Percentiles rank a stretch among this genome's conserved stretches.
phyloP scores from a whole-genome alignment of 2,797 vertebrate genomes.

The Cyclopterus lumpus region DNA sequence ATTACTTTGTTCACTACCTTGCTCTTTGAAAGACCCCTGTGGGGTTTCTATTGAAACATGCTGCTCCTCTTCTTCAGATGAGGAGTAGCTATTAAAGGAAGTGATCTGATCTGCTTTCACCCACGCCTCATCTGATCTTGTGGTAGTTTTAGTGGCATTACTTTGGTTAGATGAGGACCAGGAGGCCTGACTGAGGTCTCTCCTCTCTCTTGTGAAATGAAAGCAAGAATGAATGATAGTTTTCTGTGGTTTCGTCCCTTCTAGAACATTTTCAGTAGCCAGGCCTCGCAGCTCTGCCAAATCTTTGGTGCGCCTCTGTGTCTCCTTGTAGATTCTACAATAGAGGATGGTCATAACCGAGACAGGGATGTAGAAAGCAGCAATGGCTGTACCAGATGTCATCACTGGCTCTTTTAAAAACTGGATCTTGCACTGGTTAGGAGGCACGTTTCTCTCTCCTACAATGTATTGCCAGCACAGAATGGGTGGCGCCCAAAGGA shows the following conservation, averaged over 20 bases:
- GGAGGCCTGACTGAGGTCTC: constrained; percentile 89
- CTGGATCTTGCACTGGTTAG: constrained; percentile 93
- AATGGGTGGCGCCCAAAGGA: constrained; percentile 97
- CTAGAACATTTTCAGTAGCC: constrained; percentile 81
- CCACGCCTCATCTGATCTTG: constrained; percentile 85
- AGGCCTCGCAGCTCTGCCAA: constrained; percentile 96
- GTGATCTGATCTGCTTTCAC: constrained; percentile 88
- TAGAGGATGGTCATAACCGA: constrained; percentile 98
- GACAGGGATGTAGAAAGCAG: constrained; percentile 97
- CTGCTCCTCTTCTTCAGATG: constrained; percentile 92
- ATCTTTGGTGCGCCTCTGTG: constrained; percentile 95
- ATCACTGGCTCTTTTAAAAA: constrained; percentile 97
- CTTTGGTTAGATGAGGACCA: constrained; percentile 97
- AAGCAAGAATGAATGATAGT: constrained; percentile 91
- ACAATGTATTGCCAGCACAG: constrained; percentile 98
- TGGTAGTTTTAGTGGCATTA: constrained; percentile 86
- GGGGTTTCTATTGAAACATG: constrained; percentile 84
- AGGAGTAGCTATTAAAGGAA: constrained; percentile 92
- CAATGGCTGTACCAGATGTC: constrained; percentile 97
- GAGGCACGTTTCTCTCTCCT: constrained; percentile 88
- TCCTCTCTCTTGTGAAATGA: constrained; percentile 86
- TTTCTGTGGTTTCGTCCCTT: constrained; percentile 86
- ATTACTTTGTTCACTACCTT: constrained; percentile 72
- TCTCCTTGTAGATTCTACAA: constrained; percentile 98
- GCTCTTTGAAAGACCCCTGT: constrained; percentile 87